These are phyloP conservation scores for Microcebus jonahi DNA, from an alignment of 2,113 vertebrate genomes.

Conservation along the genomic window DNA sequence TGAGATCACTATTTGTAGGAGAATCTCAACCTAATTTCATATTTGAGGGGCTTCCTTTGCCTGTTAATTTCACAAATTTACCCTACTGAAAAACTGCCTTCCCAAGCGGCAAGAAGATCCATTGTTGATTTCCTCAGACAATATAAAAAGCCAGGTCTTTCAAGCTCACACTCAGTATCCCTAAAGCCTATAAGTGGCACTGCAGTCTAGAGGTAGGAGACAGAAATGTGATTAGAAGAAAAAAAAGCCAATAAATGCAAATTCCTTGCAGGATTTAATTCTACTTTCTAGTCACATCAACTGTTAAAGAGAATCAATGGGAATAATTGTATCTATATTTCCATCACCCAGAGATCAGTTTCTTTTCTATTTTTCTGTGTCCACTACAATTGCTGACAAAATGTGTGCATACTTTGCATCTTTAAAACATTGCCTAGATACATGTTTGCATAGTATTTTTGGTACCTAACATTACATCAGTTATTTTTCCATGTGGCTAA, in stretches of 20 bases:
- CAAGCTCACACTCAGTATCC: background rate
- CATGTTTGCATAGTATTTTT: background rate
- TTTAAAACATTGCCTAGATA: background rate
- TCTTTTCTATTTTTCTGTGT: background rate
- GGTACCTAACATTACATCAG: background rate
- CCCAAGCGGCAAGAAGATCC: background rate
- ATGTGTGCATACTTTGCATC: background rate
- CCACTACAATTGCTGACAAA: background rate
- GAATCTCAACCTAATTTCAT: background rate
- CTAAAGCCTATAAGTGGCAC: background rate
- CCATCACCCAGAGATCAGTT: background rate
- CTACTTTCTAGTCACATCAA: background rate
- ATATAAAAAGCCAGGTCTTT: background rate
- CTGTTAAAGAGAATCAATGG: background rate
- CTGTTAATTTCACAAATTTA: background rate
- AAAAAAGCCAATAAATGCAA: background rate
- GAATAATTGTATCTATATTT: background rate
- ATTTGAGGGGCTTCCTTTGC: background rate
- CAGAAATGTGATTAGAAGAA: background rate
- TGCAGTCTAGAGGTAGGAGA: too few relatives aligned
- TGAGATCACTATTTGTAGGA: background rate
- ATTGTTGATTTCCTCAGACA: background rate
- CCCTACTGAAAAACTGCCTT: background rate
- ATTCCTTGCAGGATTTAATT: background rate
- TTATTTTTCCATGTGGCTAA: background rate